Base-by-base conservation (phyloP, 2,113 vertebrate genomes). In the Periophthalmus modestus region DNA sequence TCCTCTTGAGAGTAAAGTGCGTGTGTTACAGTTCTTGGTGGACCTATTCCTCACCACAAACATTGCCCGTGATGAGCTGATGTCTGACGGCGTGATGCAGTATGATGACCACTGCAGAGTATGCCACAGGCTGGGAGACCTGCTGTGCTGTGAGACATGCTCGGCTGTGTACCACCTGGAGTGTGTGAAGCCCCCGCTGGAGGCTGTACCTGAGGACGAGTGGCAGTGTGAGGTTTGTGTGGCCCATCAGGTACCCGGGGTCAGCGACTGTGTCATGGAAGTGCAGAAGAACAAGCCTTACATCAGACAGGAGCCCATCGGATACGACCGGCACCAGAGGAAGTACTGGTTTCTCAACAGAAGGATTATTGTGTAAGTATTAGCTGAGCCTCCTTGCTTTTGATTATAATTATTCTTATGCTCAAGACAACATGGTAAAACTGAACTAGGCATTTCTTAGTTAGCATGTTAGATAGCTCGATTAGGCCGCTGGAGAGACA, bases 191-290 rank as follows among this genome's bases (percentile, higher is more conserved):
- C 98, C 98, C 0, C 97, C 98, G 2, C 94, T 99, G 48, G 94
- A 95, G 84, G 96, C 94, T 80, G 98, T 99, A 15, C 98, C 98
- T 0, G 98, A 99, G 91, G 98, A 99, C 1, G 98, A 99, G 75
- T 99, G 98, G 98, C 98, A 98, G 94, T 99, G 98, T 33, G 98
- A 99, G 90, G 94, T 99, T 24, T 99, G 98, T 2, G 97, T 97
- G 72, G 96, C 97, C 1, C 98, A 99, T 77, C 95, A 97, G 89
- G 96, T 99, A 88, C 94, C 96, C 1, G 98, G 98, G 0, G 97
- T 98, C 70, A 97, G 94, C n/a, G 96, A 99, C 95, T 98, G 96
- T 70, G 92, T 99, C 77, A 93, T 96, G 58, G 97, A 99, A 93
- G 95, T 95, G 62, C 98, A 99, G 94, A 98, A 97, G 92, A 96